These are phyloP conservation scores for Xenopus laevis DNA, from an alignment of 2,113 vertebrate species.

Conservation along the genomic window DNA sequence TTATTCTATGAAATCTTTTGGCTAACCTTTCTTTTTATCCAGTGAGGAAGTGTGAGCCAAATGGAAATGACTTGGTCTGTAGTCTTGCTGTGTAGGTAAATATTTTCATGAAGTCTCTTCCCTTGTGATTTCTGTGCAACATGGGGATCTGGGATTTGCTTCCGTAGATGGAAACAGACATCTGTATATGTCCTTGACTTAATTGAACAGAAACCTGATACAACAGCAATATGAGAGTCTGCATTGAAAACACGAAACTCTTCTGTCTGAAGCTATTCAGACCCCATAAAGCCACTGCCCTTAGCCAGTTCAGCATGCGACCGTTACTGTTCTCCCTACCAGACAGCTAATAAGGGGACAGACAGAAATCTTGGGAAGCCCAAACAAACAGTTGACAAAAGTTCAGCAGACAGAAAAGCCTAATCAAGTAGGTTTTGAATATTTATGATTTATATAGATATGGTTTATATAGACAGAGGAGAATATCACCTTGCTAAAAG, in stretches of 20 bases:
- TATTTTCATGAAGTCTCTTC: conserved; percentile 12
- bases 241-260: background rate
- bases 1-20: too few relatives aligned
- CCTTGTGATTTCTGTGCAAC: background rate
- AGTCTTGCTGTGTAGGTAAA: conserved; percentile 5
- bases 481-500: too few relatives aligned
- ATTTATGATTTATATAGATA: too few relatives aligned
- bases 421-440: too few relatives aligned
- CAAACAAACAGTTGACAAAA: too few relatives aligned
- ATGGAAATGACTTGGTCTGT: background rate
- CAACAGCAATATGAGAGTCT: conserved; percentile 12
- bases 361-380: too few relatives aligned
- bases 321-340: too few relatives aligned
- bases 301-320: background rate
- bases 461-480: too few relatives aligned
- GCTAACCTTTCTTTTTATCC: background rate
- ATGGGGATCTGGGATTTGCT: conserved; percentile 10
- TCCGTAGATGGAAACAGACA: conserved; percentile 10
- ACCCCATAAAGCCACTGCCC: background rate
- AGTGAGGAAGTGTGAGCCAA: background rate
- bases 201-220: conserved; percentile 12
- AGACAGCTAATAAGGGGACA: too few relatives aligned
- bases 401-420: too few relatives aligned
- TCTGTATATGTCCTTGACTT: conserved; percentile 14
- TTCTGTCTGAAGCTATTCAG: conserved; percentile 4